These are phyloP conservation scores for Eurytoma californica DNA, from an alignment of 2,888 invertebrate species.

Conservation along the genomic window DNA sequence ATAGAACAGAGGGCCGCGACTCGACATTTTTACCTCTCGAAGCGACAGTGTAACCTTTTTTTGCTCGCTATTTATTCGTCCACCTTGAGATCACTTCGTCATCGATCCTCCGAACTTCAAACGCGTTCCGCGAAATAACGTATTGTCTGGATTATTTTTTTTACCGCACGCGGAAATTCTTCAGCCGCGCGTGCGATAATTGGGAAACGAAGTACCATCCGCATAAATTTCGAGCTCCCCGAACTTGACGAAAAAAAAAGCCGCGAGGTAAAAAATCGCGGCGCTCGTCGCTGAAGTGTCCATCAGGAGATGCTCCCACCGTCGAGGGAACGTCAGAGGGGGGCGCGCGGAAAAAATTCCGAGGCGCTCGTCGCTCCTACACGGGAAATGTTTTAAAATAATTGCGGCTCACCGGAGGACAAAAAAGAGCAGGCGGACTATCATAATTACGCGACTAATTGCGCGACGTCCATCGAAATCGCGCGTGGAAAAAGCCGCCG, in stretches of 20 bases:
- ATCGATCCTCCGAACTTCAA: too few relatives aligned
- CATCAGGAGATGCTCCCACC: neutral
- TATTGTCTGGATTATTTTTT: too few relatives aligned
- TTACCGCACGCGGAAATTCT: too few relatives aligned
- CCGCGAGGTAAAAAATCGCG: slow-evolving; percentile 2
- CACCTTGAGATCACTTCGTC: too few relatives aligned
- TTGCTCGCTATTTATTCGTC: too few relatives aligned
- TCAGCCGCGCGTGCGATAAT: slow-evolving; percentile 3
- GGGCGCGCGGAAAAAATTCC: neutral
- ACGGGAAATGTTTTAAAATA: slow-evolving; percentile 54
- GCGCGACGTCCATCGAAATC: slow-evolving; percentile 30
- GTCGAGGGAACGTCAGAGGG: neutral
- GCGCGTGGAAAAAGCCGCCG: neutral
- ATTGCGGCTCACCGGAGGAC: slow-evolving; percentile 24
- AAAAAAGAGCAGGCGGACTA: slow-evolving; percentile 16
- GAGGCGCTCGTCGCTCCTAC: slow-evolving; percentile 25
- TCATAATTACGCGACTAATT: slow-evolving; percentile 44
- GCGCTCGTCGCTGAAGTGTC: slow-evolving; percentile 30
- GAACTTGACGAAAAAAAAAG: slow-evolving; percentile 6
- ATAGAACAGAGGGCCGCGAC: too few relatives aligned
- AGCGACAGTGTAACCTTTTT: too few relatives aligned
- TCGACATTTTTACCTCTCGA: too few relatives aligned
- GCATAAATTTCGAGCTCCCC: slow-evolving; percentile 36
- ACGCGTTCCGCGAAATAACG: too few relatives aligned
- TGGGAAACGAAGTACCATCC: slow-evolving; percentile 31